Evolutionary conservation across 2,113 vertebrate genomes (phyloP), one percentile per base, ranked within the genome.

Genomic region (Cranoglanis bouderius): DNA sequence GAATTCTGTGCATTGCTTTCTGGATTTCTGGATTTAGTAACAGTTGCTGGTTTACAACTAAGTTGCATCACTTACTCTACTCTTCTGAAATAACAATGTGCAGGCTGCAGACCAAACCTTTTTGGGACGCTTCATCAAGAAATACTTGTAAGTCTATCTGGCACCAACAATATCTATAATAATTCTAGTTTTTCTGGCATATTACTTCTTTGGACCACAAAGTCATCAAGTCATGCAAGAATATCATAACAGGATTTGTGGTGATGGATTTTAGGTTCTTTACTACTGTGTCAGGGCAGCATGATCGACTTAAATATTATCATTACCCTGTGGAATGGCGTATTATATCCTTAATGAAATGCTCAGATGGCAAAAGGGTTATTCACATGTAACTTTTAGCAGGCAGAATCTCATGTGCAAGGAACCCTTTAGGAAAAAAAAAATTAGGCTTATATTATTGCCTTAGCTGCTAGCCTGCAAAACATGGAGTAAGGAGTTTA

Each of bases 11-110:
- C 1, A 16, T n/a, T 85, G 63, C 57, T 49, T 84, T 84, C 55
- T 29, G 38, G 55, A 84, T 84, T 90, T 88, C 59, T 59, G 29
- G n/a, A 65, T 89, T 65, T 77, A 75, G 81, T 63, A 35, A 72
- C 74, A 72, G 74, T 61, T 65, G 63, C 72, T 35, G 49, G n/a
- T 53, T 85, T 72, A 65, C 63, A 70, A 85, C 18, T 65, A 84
- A 19, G 43, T 84, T 85, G 84, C 46, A 65, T 35, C 38, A 75
- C 29, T 74, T 81, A 49, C 26, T 88, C 16, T 72, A 38, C 55
- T 63, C 6, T 67, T 21, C 46, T 77, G 19, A 61, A 86, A 59
- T 10, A 53, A 82, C 53, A 82, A 40, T 26, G 10, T 63, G 35
- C 57, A 24, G 21, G 19, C 75, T 51, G n/a, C 32, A 80, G 29